Base-by-base conservation (phyloP, 2,113 vertebrate species). In the Rhombomys opimus region DNA sequence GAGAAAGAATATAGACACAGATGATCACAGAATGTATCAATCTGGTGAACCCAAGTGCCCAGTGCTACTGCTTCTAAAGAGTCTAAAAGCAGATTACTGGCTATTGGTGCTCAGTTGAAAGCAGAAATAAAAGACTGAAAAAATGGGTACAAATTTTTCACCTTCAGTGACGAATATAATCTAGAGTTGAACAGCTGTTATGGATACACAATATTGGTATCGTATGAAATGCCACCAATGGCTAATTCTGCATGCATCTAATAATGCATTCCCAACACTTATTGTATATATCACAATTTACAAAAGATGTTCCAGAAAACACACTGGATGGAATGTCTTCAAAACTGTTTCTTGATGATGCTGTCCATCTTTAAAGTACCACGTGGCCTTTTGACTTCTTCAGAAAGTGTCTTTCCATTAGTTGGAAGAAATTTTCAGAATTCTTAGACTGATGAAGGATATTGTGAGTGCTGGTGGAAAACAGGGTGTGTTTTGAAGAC, bases 111-210 rank as follows among this genome's bases (percentile, higher is more conserved):
- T 67, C 27, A 12, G 14, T 73, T 50, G 22, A 12, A 23, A 25
- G 3, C 9, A 18, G 15, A 4, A 9, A 38, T 57, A 23, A n/a
- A 32, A 1, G 50, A 84, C 5, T 13, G 7, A 1, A 41, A 59
- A 46, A 46, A 46, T 54, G 14, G 4, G 4, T 38, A 57, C 8
- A 68, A 2, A 9, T 35, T 61, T 96, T 87, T 20, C 41, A 89
- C 72, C 15, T 18, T 27, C 50, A n/a, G 23, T 92, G 38, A 89
- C 12, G 90, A 87, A 91, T 87, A 57, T 92, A 10, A 59, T 85
- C 25, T 89, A 13, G 32, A 86, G 89, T 32, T 92, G 70, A 67
- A 30, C 4, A 57, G 27, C 52, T 14, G 46, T 86, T 46, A 38
- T 80, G 23, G 5, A 18, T 81, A 46, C 6, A 38, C 4, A 76